A percentile compares a stretch with the other conserved stretches of the same genome.
Conservation (phyloP, 1,140 invertebrate species). For the Phenacoccus solenopsis region DNA sequence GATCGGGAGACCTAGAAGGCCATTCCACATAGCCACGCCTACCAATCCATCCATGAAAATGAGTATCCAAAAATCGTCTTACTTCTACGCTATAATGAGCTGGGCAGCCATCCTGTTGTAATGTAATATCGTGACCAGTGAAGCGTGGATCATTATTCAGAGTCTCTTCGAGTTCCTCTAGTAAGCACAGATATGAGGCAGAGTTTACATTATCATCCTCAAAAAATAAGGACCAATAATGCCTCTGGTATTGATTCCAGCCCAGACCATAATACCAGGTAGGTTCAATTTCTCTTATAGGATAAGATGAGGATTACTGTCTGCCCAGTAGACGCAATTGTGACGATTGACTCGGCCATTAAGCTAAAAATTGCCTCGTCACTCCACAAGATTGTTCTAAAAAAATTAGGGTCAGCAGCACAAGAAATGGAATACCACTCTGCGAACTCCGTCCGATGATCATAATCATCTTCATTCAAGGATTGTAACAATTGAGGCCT, state of each 20-base stretch:
- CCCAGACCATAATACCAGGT: conserved; percentile 30
- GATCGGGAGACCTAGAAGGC: conserved; percentile 26
- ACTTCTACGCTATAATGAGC: conserved; percentile 11
- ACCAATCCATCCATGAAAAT: conserved; percentile 9
- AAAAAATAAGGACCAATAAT: conserved; percentile 25
- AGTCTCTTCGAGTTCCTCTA: too few relatives aligned
- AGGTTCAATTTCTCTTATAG: conserved; percentile 31
- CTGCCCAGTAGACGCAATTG: conserved; percentile 28
- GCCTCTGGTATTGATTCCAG: conserved; percentile 24
- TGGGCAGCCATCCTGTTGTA: not conserved
- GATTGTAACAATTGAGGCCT: too few relatives aligned
- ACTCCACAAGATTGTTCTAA: conserved; percentile 20
- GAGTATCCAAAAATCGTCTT: conserved; percentile 5
- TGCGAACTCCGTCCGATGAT: not conserved
- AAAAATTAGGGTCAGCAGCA: conserved; percentile 11
- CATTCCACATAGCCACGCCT: conserved; percentile 19
- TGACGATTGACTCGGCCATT: conserved; percentile 33
- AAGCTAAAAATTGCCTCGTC: conserved; percentile 33
- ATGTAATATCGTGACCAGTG: too few relatives aligned
- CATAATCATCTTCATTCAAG: not conserved
- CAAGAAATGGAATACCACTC: conserved; percentile 12
- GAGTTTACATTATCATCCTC: too few relatives aligned
- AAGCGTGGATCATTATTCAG: too few relatives aligned
- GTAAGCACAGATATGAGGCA: too few relatives aligned
- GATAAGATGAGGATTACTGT: conserved; percentile 28